Evolutionary conservation across 2,113 vertebrate genomes (phyloP), one percentile per base, ranked within the genome.

Genomic region (Entosphenus tridentatus): DNA sequence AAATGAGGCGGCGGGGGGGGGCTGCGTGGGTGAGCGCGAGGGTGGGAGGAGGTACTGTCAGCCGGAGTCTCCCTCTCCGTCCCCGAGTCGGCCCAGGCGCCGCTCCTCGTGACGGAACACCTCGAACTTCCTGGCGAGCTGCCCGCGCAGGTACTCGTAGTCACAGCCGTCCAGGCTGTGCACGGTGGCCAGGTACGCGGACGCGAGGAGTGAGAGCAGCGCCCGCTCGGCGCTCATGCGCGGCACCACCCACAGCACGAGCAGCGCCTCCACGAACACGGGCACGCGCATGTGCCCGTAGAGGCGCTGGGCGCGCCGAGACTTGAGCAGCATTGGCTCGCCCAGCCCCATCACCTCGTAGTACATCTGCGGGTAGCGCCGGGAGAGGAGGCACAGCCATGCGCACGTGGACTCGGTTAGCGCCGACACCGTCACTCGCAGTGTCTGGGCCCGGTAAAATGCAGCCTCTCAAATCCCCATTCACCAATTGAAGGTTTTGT

Each of bases 141-240:
- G 85, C 16, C 76, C 72, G 1, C 80, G 81, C 56, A 92, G 81
- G 76, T 87, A 91, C 39, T 72, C 70, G 57, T 86, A 83, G 74
- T 92, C 88, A 73, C 85, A 84, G 56, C 78, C 77, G 74, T 92
- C 88, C 67, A 90, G 82, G 13, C 83, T 81, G 54, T 92, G 87
- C 2, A 82, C 86, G 59, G 83, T 75, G 69, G 76, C 75, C 73
- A 88, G 75, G 76, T 92, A 92, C 54, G 80, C 68, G 0, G 86
- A 83, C 70, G 90, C 78, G 14, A 77, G 77, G 55, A 73, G 73
- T 1, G 87, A 82, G 54, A 90, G 78, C 69, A 92, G 80, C 56
- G 88, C 80, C 18, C 88, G 77, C 72, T 90, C 87, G 11, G 84
- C 78, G 54, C 85, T 77, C 69, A 92, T 70, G 4, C 82, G 78